Conservation (phyloP, 2,888 invertebrate species). For the Seira ritae region DNA sequence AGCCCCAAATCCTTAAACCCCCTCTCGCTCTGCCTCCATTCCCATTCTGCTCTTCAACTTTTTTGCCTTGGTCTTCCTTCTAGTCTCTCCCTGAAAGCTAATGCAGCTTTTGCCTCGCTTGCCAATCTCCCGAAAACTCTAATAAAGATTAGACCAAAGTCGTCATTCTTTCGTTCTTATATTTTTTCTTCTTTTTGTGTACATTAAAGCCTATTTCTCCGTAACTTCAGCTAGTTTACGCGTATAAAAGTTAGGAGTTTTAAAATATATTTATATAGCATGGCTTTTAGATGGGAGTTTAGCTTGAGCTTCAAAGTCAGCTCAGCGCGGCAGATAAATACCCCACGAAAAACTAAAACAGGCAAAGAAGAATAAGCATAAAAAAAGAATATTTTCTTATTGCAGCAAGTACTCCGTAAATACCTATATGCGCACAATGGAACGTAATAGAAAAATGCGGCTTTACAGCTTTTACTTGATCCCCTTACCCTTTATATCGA, state of each 20-base stretch:
- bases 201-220: slow-evolving; percentile 38
- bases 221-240: slow-evolving; percentile 29
- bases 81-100: slow-evolving; percentile 51
- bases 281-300: slow-evolving; percentile 6
- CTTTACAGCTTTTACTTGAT: slow-evolving; percentile 15
- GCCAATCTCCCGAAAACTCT: slow-evolving; percentile 73
- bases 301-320: slow-evolving; percentile 51
- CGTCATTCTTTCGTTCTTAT: slow-evolving; percentile 60
- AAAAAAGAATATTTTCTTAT: slow-evolving; percentile 1
- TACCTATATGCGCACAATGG: slow-evolving; percentile 13
- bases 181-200: slow-evolving; percentile 40
- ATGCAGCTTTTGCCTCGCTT: slow-evolving; percentile 67
- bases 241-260: slow-evolving; percentile 29
- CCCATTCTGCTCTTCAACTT: slow-evolving; percentile 17
- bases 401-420: background rate
- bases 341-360: slow-evolving; percentile 56
- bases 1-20: slow-evolving; percentile 71
- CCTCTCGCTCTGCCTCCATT: slow-evolving; percentile 41
- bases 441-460: slow-evolving; percentile 14
- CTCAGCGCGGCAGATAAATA: slow-evolving; percentile 62
- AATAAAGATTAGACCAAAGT: slow-evolving; percentile 73
- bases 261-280: slow-evolving; percentile 25
- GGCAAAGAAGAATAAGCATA: slow-evolving; percentile 19
- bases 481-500: slow-evolving; percentile 22
- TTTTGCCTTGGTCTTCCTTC: background rate